phyloP scores from a whole-genome alignment of 2,113 vertebrate species.

The Pipa parva region DNA sequence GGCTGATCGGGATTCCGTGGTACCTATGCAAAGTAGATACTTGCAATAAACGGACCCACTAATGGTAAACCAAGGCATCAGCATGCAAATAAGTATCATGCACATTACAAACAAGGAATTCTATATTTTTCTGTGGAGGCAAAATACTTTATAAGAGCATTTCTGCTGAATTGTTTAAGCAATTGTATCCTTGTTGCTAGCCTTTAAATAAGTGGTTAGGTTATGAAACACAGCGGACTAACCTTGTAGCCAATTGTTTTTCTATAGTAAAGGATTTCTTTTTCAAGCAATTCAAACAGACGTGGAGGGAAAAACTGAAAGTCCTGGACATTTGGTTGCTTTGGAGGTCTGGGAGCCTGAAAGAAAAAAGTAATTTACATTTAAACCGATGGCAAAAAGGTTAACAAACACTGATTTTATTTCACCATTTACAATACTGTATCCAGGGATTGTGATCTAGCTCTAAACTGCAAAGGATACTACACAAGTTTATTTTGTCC shows the following conservation, averaged over 20 bases:
- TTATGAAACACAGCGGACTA: neutral
- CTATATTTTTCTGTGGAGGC: too few species aligned
- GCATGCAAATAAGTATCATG: too few species aligned
- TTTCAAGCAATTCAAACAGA: constrained; percentile 94
- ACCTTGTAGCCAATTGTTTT: constrained; percentile 99
- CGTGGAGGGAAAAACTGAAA: constrained; percentile 98
- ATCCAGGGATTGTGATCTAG: too few species aligned
- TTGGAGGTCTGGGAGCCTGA: constrained; percentile 94
- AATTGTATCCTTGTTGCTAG: too few species aligned
- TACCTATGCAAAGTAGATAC: too few species aligned
- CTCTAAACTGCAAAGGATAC: too few species aligned
- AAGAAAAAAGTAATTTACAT: constrained; percentile 4
- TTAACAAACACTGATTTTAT: neutral
- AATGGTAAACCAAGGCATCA: too few species aligned
- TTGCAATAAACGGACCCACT: too few species aligned
- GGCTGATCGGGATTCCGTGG: constrained; percentile 92
- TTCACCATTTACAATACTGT: neutral
- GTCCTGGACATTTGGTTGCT: constrained; percentile 96
- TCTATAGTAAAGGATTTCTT: constrained; percentile 96
- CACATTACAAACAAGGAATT: too few species aligned
- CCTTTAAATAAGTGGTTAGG: too few species aligned
- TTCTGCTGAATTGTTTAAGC: too few species aligned
- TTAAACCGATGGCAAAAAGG: neutral
- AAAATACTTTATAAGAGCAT: too few species aligned
- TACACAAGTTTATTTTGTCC: neutral